These are phyloP conservation scores for Nasonovia ribisnigri DNA, from an alignment of 2,888 invertebrate species.

Conservation along the genomic window DNA sequence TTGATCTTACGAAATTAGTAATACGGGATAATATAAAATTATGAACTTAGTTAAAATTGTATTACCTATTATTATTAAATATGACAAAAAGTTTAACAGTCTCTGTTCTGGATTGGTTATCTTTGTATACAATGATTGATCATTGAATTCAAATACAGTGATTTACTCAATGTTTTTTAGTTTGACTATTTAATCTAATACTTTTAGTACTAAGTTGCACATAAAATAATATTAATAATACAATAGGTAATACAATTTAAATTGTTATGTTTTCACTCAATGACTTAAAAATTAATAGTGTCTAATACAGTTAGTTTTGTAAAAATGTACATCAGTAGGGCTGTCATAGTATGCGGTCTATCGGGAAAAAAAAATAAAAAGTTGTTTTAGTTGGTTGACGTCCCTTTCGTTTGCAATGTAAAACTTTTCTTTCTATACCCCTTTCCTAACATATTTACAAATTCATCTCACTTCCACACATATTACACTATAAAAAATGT, in stretches of 20 bases:
- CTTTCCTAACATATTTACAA: too few species aligned
- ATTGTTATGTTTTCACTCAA: background rate
- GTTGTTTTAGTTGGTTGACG: too few species aligned
- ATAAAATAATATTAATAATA: too few species aligned
- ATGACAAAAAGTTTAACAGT: background rate
- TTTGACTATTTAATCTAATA: background rate
- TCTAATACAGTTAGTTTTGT: too few species aligned
- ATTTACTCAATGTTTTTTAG: background rate
- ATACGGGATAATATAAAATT: background rate
- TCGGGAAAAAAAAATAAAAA: too few species aligned
- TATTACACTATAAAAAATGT: too few species aligned
- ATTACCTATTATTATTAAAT: background rate
- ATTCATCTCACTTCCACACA: too few species aligned
- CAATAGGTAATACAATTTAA: background rate
- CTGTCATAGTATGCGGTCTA: too few species aligned
- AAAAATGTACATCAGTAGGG: too few species aligned
- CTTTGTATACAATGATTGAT: background rate
- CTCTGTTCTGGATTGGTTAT: background rate
- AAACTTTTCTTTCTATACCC: too few species aligned
- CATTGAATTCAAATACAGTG: background rate
- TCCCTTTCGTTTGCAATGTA: too few species aligned
- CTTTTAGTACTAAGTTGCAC: background rate
- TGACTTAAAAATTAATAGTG: background rate
- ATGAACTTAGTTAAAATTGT: too few species aligned
- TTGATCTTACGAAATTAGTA: background rate